Conservation (phyloP, 2,113 vertebrate genomes). For the Neodon shergylaensis region DNA sequence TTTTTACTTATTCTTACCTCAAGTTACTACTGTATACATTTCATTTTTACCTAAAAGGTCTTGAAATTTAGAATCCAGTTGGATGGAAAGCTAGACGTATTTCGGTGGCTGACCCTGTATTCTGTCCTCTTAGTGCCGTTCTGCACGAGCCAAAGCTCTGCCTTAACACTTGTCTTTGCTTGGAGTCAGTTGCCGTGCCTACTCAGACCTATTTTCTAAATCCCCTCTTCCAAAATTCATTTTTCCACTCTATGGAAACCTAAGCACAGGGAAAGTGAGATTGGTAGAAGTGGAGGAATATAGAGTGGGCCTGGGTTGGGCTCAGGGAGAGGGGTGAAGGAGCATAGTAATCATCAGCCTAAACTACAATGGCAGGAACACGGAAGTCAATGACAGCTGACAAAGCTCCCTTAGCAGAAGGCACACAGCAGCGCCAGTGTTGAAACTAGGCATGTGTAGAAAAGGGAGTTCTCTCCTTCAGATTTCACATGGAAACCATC, state of each 20-base stretch:
- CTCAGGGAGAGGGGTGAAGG: too few relatives aligned
- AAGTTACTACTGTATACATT: not conserved
- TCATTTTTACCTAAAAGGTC: conserved; percentile 22
- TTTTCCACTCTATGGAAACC: not conserved
- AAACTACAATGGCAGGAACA: not conserved
- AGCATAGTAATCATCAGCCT: not conserved
- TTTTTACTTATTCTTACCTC: conserved; percentile 11
- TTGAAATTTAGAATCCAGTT: conserved; percentile 13
- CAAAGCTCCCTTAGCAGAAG: not conserved
- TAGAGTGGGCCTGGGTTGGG: not conserved
- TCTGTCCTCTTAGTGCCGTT: not conserved
- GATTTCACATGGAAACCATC: not conserved
- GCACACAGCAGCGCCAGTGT: not conserved
- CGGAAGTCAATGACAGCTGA: not conserved
- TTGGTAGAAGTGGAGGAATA: not conserved
- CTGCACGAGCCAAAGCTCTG: not conserved
- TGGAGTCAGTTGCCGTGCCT: not conserved
- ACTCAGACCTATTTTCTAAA: not conserved
- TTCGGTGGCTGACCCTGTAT: not conserved
- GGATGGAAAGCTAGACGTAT: conserved; percentile 6
- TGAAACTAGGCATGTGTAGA: not conserved
- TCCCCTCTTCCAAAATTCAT: not conserved
- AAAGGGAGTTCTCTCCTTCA: not conserved
- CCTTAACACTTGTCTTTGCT: not conserved
- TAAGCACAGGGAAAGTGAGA: not conserved